Base-by-base conservation (phyloP, 2,113 vertebrate species). In the Terrapene triunguis region DNA sequence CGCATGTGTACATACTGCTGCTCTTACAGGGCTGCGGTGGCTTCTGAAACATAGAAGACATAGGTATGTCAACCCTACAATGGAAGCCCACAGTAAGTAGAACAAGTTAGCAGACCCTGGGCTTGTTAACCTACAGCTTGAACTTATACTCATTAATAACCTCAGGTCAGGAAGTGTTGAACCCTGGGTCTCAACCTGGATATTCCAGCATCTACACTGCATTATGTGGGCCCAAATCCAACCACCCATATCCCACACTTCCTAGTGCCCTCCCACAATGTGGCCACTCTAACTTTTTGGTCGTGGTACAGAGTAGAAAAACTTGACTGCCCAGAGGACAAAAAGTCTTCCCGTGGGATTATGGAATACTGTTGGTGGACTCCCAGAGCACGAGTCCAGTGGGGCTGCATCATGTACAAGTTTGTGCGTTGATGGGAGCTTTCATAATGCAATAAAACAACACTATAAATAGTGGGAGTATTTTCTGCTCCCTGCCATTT, bases 371-470 rank as follows among this genome's bases (percentile, higher is more conserved):
- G 38, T 69, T 38, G 35, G 35, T 69, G 62, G 32, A 65, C 62
- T 65, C 14, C 62, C 16, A 21, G 8, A 69, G 65, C 65, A 69
- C 8, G 8, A 21, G 65, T 35, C 65, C 65, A n/a, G 17, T 10
- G 8, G 8, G 17, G 35, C 65, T 92, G 76, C 93, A 86, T 80
- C 81, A 54, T 42, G 78, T 65, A 79, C 74, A 94, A 93, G 51
- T 91, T 86, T 85, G 85, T 93, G 84, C 80, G 79, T 95, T 79
- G 51, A 42, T 57, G 57, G 50, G 48, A 91, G 72, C 6, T 93
- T 95, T 94, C 85, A 83, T 91, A 92, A 88, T 10, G 47, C 50
- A 78, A 82, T 78, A 85, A 92, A 96, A 95, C 32, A 72, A n/a
- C 89, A 24, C 55, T 35, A 57, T 84, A 92, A 88, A 62, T 38